Evolutionary conservation across 1,140 invertebrate genomes (phyloP).

Genomic region (Sarcophaga peregrina): DNA sequence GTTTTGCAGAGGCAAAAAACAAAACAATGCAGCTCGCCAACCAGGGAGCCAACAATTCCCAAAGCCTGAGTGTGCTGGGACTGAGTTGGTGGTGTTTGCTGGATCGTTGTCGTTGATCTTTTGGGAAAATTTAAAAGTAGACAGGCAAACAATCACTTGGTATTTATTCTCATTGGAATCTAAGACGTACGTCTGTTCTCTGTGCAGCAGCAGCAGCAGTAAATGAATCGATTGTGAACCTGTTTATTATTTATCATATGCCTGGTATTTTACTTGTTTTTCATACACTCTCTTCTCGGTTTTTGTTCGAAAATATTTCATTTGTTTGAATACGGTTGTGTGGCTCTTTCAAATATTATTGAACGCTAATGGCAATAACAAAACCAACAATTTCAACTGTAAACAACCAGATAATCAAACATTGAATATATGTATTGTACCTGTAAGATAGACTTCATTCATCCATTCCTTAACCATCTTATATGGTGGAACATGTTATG

Average conservation of each 20-base stretch:
- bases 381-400: neutral
- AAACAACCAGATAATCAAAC: neutral
- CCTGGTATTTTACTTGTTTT: conserved; percentile 5
- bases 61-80: too few relatives aligned
- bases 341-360: neutral
- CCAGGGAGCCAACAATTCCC: too few relatives aligned
- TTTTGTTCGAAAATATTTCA: neutral
- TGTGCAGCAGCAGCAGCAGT: neutral
- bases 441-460: neutral
- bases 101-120: too few relatives aligned
- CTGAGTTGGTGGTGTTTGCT: too few relatives aligned
- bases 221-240: conserved; percentile 19
- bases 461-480: neutral
- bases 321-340: too few relatives aligned
- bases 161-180: conserved; percentile 17
- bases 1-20: neutral
- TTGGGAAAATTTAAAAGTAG: too few relatives aligned
- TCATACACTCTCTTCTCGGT: conserved; percentile 1
- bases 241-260: conserved; percentile 33
- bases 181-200: neutral
- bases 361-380: neutral
- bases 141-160: conserved; percentile 26
- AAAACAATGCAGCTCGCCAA: neutral
- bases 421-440: neutral
- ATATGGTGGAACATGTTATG: too few relatives aligned